These are phyloP conservation scores for Hemiprocne comata DNA, from an alignment of 2,113 vertebrate species.

Conservation along the genomic window DNA sequence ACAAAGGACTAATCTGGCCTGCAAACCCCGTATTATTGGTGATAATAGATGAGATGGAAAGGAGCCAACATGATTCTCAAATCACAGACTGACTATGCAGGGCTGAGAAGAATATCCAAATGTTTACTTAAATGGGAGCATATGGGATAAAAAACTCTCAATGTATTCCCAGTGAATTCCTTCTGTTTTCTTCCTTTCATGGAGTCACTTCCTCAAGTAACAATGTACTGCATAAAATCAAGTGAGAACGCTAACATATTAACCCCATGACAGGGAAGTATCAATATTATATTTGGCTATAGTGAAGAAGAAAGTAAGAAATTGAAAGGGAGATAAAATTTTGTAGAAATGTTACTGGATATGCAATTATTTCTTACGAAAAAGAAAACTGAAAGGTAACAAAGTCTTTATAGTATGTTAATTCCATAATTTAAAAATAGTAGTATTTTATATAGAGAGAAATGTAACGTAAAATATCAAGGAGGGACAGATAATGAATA, in stretches of 20 bases:
- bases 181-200: neutral
- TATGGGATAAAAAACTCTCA: neutral
- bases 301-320: neutral
- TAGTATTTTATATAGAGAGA: neutral
- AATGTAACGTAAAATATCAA: neutral
- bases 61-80: constrained; percentile 27
- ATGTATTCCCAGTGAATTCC: neutral
- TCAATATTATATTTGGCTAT: neutral
- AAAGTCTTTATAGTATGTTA: neutral
- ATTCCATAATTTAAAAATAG: neutral
- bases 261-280: neutral
- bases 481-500: neutral
- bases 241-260: neutral
- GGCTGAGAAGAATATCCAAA: neutral
- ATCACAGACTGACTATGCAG: neutral
- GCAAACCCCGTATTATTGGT: neutral
- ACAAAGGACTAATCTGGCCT: constrained; percentile 30
- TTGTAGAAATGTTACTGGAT: neutral
- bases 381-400: neutral
- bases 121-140: neutral
- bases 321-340: neutral
- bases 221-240: neutral
- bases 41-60: constrained; percentile 40
- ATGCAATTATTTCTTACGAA: neutral
- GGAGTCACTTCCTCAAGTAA: neutral